Evolutionary conservation across 1,140 invertebrate genomes (phyloP).

Genomic region (Drosophila ananassae): DNA sequence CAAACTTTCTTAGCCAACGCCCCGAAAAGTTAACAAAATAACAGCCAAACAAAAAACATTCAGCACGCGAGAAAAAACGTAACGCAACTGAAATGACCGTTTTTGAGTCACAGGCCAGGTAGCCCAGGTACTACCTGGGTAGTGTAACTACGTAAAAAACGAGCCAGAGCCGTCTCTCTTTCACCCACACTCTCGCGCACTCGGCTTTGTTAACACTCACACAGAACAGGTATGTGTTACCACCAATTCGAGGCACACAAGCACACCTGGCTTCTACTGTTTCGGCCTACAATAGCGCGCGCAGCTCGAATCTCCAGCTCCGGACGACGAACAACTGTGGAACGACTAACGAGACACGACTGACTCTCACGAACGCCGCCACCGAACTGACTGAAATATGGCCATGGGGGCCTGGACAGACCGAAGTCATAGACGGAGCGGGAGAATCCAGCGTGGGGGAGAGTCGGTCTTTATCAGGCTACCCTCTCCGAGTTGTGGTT

Average conservation of each 20-base stretch:
- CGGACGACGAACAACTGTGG: background rate
- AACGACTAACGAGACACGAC: slow-evolving; percentile 23
- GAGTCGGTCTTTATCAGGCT: background rate
- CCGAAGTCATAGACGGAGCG: background rate
- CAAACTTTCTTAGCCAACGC: slow-evolving; percentile 74
- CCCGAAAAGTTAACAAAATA: slow-evolving; percentile 51
- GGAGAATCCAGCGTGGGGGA: background rate
- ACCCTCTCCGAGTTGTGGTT: background rate
- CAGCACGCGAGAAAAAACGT: slow-evolving; percentile 50
- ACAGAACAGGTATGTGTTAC: slow-evolving; percentile 56
- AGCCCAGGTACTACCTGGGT: slow-evolving; percentile 50
- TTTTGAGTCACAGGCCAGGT: slow-evolving; percentile 61
- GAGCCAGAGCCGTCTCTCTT: slow-evolving; percentile 36
- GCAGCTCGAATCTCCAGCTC: slow-evolving; percentile 49
- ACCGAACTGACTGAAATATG: background rate
- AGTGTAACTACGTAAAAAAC: slow-evolving; percentile 48
- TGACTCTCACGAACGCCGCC: slow-evolving; percentile 43
- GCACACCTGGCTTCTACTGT: slow-evolving; percentile 54
- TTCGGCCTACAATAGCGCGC: slow-evolving; percentile 49
- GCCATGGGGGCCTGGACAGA: no score
- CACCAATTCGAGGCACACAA: slow-evolving; percentile 57
- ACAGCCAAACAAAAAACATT: slow-evolving; percentile 16
- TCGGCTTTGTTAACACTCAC: slow-evolving; percentile 69
- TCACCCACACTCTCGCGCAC: slow-evolving; percentile 22
- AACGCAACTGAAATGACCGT: slow-evolving; percentile 75